A percentile compares a stretch with the other conserved stretches of the same genome.
These are phyloP conservation scores for Centruroides vittatus DNA, from an alignment of 1,140 invertebrate genomes.

Conservation along the genomic window DNA sequence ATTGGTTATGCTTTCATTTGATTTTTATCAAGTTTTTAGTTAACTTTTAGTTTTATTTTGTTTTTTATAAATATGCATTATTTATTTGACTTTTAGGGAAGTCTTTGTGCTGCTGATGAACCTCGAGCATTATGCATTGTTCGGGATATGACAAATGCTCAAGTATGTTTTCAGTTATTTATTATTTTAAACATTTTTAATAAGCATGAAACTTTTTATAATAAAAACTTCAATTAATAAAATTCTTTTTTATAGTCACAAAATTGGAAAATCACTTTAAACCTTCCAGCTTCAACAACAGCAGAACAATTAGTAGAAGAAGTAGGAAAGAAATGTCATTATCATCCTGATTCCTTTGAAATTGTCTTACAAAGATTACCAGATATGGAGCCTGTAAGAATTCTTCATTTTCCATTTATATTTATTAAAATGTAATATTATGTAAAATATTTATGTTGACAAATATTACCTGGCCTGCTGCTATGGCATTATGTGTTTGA, in stretches of 20 bases:
- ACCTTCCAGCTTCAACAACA: slow-evolving; percentile 34
- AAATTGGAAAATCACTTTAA: slow-evolving; percentile 28
- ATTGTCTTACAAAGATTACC: slow-evolving; percentile 29
- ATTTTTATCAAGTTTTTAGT: no score
- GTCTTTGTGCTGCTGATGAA: slow-evolving; percentile 8
- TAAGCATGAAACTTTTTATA: not conserved
- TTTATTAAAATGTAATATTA: no score
- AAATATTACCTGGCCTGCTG: no score
- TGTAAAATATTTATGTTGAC: no score
- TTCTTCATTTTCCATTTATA: no score
- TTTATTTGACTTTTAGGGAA: no score
- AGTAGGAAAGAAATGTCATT: slow-evolving; percentile 36
- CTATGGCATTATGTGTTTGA: no score
- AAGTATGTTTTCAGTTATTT: slow-evolving; percentile 10
- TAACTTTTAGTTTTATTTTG: no score
- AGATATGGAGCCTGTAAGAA: slow-evolving; percentile 18
- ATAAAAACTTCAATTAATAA: not conserved
- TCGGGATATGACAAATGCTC: slow-evolving; percentile 35
- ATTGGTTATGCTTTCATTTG: no score
- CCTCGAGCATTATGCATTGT: slow-evolving; percentile 36
- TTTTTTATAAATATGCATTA: no score
- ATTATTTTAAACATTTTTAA: not conserved
- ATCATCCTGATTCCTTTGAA: slow-evolving; percentile 37
- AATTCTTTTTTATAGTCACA: slow-evolving; percentile 5
- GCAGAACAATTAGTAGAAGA: slow-evolving; percentile 35